phyloP scores from a whole-genome alignment of 1,140 invertebrate genomes.

The Camponotus vicinus region DNA sequence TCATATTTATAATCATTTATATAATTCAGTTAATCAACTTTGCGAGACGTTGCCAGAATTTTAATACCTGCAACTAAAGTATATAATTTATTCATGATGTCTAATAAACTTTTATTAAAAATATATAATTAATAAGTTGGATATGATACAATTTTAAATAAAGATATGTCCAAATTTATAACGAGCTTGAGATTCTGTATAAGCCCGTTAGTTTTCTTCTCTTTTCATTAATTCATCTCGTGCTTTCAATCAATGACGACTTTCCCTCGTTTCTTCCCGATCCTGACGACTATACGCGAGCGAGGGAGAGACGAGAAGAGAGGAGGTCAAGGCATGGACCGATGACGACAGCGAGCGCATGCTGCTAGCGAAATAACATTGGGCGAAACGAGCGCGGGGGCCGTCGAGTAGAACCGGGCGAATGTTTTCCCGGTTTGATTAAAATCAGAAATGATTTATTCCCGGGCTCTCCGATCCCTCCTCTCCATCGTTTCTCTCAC shows the following conservation, averaged over 20 bases:
- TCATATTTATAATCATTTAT: conserved; percentile 10
- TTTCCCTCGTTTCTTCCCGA: not conserved
- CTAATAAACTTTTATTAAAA: conserved; percentile 37
- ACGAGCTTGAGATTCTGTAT: not conserved
- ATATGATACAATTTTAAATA: conserved; percentile 17
- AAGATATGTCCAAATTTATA: conserved; percentile 34
- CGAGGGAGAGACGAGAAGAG: not conserved
- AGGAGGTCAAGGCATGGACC: not conserved
- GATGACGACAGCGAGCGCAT: conserved; percentile 54
- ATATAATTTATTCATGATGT: conserved; percentile 27
- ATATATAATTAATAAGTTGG: conserved; percentile 14
- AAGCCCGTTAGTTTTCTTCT: not conserved
- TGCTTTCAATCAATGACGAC: not conserved
- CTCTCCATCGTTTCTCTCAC: not conserved
- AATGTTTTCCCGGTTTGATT: conserved; percentile 70
- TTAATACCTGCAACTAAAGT: not conserved
- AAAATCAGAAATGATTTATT: conserved; percentile 76
- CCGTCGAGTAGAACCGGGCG: conserved; percentile 18
- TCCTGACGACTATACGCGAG: not conserved
- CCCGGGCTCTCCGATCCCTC: conserved; percentile 31
- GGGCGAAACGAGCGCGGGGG: conserved; percentile 37
- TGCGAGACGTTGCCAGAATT: not conserved
- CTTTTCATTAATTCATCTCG: conserved; percentile 12
- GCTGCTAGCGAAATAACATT: conserved; percentile 50
- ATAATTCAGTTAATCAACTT: not conserved